Evolutionary conservation across 2,888 invertebrate genomes (phyloP), one percentile per base, ranked within the genome.

Genomic region (Dynastes tityus): DNA sequence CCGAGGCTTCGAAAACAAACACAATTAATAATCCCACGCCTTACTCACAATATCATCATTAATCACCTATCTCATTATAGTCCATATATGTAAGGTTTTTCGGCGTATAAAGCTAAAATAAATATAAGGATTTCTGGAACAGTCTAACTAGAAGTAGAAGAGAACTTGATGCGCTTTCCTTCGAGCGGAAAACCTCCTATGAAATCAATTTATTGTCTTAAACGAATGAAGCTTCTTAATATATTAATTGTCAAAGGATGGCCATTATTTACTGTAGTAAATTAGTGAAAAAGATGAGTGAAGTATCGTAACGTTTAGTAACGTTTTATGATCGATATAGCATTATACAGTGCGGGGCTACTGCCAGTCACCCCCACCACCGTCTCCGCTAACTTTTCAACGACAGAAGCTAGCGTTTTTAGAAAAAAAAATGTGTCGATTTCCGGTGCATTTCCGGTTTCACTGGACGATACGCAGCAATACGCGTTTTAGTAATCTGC

Each of bases 21-120:
- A 58, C 40, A 73, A 73, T 73, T 73, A 73, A 73, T 73, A 73
- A 73, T 40, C 73, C 32, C 37, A 11, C 22, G 22, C 58, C 73
- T 73, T 61, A 73, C 58, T 73, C 73, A 73, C 40, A 58, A 73
- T 73, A 61, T 58, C 40, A n/a, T 58, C 73, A 73, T 73, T 73
- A 73, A 73, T 73, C 73, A 73, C 58, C 37, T 71, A 53, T 53
- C 71, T 71, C 71, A 71, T 71, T 71, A 71, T 71, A 71, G 32
- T 16, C 16, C 55, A 71, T 58, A 45, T 73, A 58, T 73, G 73
- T 73, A 40, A 37, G 37, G 40, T 73, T 58, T 73, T 73, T 73
- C 73, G 37, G 3, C 58, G 58, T 40, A 58, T 22, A 58, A 55
- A 58, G 37, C 73, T 29, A 73, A 58, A 73, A 73, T 73, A 58